Conservation (phyloP, 2,113 vertebrate genomes). For the Mastomys natalensis region DNA sequence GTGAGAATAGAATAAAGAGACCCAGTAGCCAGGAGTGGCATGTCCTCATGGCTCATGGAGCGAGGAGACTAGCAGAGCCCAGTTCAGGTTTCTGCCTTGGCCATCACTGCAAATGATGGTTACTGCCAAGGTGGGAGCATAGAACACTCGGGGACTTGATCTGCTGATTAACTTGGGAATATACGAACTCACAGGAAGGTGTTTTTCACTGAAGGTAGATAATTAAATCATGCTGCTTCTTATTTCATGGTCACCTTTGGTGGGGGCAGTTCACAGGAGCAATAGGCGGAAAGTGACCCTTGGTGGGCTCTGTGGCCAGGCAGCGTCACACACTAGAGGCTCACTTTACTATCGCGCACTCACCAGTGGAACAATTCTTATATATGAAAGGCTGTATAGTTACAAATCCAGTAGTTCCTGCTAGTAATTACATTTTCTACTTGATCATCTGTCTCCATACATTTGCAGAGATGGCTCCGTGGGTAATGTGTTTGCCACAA, state of each 20-base stretch:
- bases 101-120: background rate
- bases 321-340: fast-evolving
- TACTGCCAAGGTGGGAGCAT: background rate
- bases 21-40: fast-evolving
- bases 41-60: background rate
- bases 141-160: background rate
- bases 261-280: background rate
- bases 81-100: background rate
- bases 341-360: background rate
- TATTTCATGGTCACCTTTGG: background rate
- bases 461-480: background rate
- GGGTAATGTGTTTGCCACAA: no score
- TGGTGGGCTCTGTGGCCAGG: background rate
- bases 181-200: background rate
- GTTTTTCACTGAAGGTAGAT: background rate
- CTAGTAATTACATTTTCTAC: background rate
- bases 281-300: background rate
- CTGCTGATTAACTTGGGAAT: background rate
- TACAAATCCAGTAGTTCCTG: background rate
- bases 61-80: background rate
- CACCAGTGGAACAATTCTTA: background rate
- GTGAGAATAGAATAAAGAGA: background rate
- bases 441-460: background rate
- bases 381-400: background rate
- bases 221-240: background rate